Evolutionary conservation across 1,140 invertebrate species (phyloP).

Genomic region (Trichonephila inaurata): DNA sequence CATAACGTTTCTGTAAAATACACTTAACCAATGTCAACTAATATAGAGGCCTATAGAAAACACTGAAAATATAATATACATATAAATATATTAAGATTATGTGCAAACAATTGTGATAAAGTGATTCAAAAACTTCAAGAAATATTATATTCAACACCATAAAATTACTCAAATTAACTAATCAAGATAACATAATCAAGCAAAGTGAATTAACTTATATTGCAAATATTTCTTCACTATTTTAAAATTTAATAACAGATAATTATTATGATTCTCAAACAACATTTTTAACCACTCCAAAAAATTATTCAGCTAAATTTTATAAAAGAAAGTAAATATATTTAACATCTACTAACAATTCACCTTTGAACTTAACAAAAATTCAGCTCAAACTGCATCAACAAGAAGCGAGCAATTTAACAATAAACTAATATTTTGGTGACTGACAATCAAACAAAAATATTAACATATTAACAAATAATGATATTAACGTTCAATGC

Average conservation of each 20-base stretch:
- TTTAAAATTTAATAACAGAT: background rate
- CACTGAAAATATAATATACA: too few species aligned
- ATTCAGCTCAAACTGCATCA: background rate
- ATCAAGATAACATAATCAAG: background rate
- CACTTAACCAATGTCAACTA: too few species aligned
- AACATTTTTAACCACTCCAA: background rate
- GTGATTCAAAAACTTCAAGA: background rate
- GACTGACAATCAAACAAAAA: constrained; percentile 36
- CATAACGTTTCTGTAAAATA: too few species aligned
- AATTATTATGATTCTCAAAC: background rate
- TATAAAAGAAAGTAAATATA: background rate
- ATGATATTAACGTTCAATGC: constrained; percentile 11
- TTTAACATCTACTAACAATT: background rate
- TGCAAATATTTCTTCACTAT: background rate
- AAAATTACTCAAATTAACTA: constrained; percentile 5
- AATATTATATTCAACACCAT: constrained; percentile 15
- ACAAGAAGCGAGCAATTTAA: constrained; percentile 49
- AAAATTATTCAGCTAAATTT: background rate
- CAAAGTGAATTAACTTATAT: background rate
- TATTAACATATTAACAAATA: constrained; percentile 55
- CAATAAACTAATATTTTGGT: constrained; percentile 21
- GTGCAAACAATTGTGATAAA: background rate
- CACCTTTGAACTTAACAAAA: background rate
- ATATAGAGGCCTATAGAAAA: too few species aligned
- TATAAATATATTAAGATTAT: too few species aligned